phyloP scores from a whole-genome alignment of 1,140 invertebrate genomes.

The Monochamus saltuarius region DNA sequence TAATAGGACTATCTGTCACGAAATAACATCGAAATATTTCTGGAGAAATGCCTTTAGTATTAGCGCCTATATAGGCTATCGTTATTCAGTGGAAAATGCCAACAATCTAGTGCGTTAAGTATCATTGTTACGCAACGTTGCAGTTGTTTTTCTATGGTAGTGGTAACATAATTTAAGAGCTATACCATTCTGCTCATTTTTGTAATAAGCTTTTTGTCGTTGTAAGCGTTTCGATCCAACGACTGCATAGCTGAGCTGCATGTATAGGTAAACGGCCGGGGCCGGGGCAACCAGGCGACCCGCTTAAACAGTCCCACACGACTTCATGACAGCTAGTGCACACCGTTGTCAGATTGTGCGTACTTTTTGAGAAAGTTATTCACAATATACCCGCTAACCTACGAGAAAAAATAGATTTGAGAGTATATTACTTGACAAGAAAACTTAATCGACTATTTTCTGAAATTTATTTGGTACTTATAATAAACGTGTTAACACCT shows the following conservation, averaged over 20 bases:
- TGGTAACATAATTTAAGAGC: background rate
- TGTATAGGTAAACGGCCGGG: slow-evolving; percentile 28
- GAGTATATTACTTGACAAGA: background rate
- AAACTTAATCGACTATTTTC: too few relatives aligned
- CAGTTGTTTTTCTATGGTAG: slow-evolving; percentile 14
- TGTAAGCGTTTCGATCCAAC: slow-evolving; percentile 23
- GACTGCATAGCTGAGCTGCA: slow-evolving; percentile 26
- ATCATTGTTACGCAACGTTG: slow-evolving; percentile 18
- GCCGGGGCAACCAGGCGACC: too few relatives aligned
- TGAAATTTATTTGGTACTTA: too few relatives aligned
- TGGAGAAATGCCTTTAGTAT: background rate
- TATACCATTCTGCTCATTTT: slow-evolving; percentile 15
- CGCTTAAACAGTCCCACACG: slow-evolving; percentile 7
- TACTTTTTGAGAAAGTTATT: background rate
- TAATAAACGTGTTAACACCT: too few relatives aligned
- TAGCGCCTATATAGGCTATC: background rate
- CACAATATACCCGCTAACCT: background rate
- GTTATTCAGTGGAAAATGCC: background rate
- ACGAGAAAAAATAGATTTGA: background rate
- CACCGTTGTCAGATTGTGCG: background rate
- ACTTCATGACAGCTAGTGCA: background rate
- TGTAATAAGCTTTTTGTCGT: slow-evolving; percentile 16
- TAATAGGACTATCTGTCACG: too few relatives aligned
- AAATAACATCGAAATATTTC: too few relatives aligned
- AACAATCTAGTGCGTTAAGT: background rate